Evolutionary conservation across 2,797 vertebrate species (phyloP), one percentile per base, ranked within the genome.

Genomic region (Rhabdophis nuchalis): DNA sequence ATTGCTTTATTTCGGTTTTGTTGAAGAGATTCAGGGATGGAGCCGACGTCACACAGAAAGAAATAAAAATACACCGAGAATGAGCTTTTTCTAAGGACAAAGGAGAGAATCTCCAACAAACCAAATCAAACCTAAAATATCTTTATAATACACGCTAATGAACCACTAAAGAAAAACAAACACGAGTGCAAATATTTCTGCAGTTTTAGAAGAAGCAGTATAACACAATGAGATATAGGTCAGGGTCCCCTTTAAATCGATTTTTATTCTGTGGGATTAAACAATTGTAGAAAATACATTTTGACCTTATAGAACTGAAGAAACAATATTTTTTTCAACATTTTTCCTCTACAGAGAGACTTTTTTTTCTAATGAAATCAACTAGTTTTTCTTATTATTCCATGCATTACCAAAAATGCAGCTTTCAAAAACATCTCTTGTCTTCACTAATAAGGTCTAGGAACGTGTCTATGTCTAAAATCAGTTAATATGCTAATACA

Each of bases 181-280:
- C 4, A 0, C 16, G 6, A 27, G n/a, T 0, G 93, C 64, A 92
- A 93, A 90, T 64, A 89, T 91, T 93, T 56, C 50, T 18, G 90
- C 93, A 0, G 1, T 92, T 92, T 32, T 0, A 64, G 92, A 29
- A 0, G 90, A 93, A 95, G 77, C 85, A 4, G 58, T 53, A 89
- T 46, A 90, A 96, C 91, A 95, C 77, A 93, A 93, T 23, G 91
- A 96, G 90, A 95, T 52, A 87, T 90, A 23, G 88, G 60, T 29
- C 29, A 20, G 5, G 13, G 18, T 53, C 46, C 64, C 94, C 95
- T 94, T 95, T 94, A 94, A 94, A 96, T 96, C 92, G 58, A 89
- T 96, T 96, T 96, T 96, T 96, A 96, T 96, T 96, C 95, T 94
- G 95, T 95, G 96, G 94, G 94, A 94, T 97, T 95, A 94, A 96